These are phyloP conservation scores for Ormyrus labotus DNA, from an alignment of 2,888 invertebrate species.

Conservation along the genomic window DNA sequence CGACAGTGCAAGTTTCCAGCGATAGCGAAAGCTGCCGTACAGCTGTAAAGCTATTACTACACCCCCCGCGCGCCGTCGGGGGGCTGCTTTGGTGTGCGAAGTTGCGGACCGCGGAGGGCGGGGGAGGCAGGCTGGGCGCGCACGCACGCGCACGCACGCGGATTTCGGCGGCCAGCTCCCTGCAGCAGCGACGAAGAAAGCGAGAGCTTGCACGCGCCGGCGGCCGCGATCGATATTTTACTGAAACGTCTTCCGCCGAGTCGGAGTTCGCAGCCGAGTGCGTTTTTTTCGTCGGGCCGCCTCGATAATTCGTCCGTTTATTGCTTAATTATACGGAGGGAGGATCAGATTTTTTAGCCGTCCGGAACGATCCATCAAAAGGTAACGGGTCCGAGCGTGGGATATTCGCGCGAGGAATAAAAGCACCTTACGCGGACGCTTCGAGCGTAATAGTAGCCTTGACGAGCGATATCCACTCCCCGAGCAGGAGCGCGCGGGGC, in stretches of 20 bases:
- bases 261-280: slow-evolving; percentile 62
- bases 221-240: slow-evolving; percentile 69
- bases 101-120: background rate
- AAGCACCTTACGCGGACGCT: slow-evolving; percentile 64
- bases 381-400: background rate
- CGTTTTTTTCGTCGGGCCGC: no score
- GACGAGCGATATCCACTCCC: no score
- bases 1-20: slow-evolving; percentile 72
- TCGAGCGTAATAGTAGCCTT: background rate
- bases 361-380: background rate
- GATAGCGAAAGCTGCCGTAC: slow-evolving; percentile 73
- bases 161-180: background rate
- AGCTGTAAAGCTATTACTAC: slow-evolving; percentile 71
- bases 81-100: slow-evolving; percentile 48
- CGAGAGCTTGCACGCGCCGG: slow-evolving; percentile 50
- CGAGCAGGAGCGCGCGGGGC: background rate
- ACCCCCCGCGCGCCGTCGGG: slow-evolving; percentile 54
- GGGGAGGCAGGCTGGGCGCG: no score
- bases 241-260: slow-evolving; percentile 59
- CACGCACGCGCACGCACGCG: background rate
- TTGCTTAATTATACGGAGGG: no score
- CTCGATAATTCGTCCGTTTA: no score
- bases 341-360: no score
- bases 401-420: slow-evolving; percentile 63
- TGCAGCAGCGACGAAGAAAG: slow-evolving; percentile 39